Base-by-base conservation (phyloP, 2,888 invertebrate species). In the Aricia artaxerxes region DNA sequence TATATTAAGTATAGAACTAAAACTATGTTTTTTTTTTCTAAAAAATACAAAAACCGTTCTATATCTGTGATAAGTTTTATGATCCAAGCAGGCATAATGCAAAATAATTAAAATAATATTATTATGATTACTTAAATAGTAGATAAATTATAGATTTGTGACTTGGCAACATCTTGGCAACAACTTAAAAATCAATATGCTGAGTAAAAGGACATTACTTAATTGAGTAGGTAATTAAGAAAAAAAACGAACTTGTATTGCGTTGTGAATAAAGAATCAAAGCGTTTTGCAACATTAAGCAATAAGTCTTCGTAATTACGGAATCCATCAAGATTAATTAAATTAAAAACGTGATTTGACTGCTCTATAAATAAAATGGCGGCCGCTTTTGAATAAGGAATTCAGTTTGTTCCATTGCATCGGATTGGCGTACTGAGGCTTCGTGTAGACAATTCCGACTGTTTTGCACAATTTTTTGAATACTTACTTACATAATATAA, bases 261-360 rank as follows among this genome's bases (percentile, higher is more conserved):
- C 49, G 75, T 49, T 11, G 75, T 75, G 75, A 44, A 44, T 75
- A 75, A 75, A 49, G 24, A 75, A 75, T 75, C 49, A 49, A 44
- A 75, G 49, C 49, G 24, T 44, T 75, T 49, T 44, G 75, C 44
- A 44, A 75, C 49, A 75, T 35, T 76, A 57, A 53, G 76, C 53
- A 57, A 76, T 76, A 76, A 76, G 53, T 76, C 76, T 53, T 38
- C 35, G 6, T 13, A 44, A 61, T 73, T 75, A 78, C 73, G 31
- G 61, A 78, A 78, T 78, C 44, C 60, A 35, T 78, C 72, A 75
- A 78, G 61, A 31, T 75, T 78, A 78, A 78, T 78, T 78, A 75
- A 73, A 78, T 78, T 40, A 60, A 60, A 57, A 61, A 78, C 75
- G 78, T 75, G 78, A 60, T 78, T n/a, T 13, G 73, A 75, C 61